phyloP scores from a whole-genome alignment of 1,140 invertebrate genomes.

The Oncopeltus fasciatus region DNA sequence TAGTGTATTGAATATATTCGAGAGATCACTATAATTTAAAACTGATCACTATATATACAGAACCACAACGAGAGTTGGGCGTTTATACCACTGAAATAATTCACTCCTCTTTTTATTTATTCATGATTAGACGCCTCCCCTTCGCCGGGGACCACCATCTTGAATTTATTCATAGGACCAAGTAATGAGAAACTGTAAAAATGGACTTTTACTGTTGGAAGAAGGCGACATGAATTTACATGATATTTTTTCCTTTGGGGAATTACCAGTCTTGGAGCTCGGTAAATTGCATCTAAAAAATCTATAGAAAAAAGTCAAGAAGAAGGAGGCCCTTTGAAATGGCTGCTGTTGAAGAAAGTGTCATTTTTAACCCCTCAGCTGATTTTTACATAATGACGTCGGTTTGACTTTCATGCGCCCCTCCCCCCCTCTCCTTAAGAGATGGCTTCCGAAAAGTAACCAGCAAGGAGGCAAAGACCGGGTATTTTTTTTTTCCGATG shows the following conservation, averaged over 20 bases:
- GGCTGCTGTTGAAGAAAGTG: neutral
- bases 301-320: neutral
- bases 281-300: neutral
- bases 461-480: neutral
- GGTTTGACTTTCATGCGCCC: slow-evolving; percentile 4
- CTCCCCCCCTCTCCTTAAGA: neutral
- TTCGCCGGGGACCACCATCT: neutral
- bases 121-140: neutral
- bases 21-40: too few species aligned
- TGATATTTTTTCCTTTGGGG: slow-evolving; percentile 4
- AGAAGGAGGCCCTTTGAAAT: neutral
- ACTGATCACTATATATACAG: too few species aligned
- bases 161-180: slow-evolving; percentile 1
- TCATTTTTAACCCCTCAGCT: slow-evolving; percentile 5
- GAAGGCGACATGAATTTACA: neutral
- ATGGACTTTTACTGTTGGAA: slow-evolving; percentile 1
- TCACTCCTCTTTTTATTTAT: slow-evolving; percentile 1
- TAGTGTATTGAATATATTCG: too few species aligned
- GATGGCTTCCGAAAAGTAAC: neutral
- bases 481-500: neutral
- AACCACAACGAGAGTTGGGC: too few species aligned
- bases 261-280: neutral
- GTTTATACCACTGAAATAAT: neutral
- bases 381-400: slow-evolving; percentile 9
- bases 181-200: slow-evolving; percentile 9